Conservation (phyloP, 92 coral and sea anemone genomes). For the Porites cylindrica region DNA sequence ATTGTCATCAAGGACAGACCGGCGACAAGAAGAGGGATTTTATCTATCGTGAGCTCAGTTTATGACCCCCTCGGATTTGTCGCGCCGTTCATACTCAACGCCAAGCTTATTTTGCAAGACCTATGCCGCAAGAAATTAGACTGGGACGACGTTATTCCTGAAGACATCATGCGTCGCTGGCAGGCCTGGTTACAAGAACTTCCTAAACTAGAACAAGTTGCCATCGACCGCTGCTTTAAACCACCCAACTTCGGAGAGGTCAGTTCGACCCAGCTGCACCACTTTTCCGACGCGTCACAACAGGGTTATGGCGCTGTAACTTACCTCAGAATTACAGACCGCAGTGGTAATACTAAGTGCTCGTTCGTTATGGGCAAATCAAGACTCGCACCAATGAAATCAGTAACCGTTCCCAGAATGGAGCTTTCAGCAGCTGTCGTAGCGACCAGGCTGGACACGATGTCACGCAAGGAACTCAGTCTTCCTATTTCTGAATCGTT, state of each 20-base stretch:
- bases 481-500: slow-evolving; percentile 27
- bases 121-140: no score
- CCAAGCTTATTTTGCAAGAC: no score
- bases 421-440: slow-evolving; percentile 37
- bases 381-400: slow-evolving; percentile 21
- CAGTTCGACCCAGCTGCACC: no score
- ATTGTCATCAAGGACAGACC: no score
- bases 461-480: slow-evolving; percentile 25
- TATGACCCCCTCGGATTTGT: no score
- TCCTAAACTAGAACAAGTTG: no score
- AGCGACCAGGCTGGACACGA: slow-evolving; percentile 45
- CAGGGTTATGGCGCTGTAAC: slow-evolving; percentile 36
- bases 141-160: not conserved
- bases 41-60: no score
- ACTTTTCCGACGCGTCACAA: slow-evolving; percentile 10
- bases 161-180: not conserved
- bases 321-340: slow-evolving; percentile 19
- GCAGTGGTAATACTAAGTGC: not conserved
- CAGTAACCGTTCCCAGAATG: slow-evolving; percentile 18
- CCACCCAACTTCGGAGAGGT: slow-evolving; percentile 4
- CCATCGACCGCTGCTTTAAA: not conserved
- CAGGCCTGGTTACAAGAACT: no score
- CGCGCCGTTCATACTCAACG: no score
- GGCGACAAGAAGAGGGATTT: not conserved
- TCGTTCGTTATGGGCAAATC: slow-evolving; percentile 46